A percentile compares a stretch with the other conserved stretches of the same genome.
Conservation (phyloP, 2,888 invertebrate genomes). For the Halocaridina rubra region DNA sequence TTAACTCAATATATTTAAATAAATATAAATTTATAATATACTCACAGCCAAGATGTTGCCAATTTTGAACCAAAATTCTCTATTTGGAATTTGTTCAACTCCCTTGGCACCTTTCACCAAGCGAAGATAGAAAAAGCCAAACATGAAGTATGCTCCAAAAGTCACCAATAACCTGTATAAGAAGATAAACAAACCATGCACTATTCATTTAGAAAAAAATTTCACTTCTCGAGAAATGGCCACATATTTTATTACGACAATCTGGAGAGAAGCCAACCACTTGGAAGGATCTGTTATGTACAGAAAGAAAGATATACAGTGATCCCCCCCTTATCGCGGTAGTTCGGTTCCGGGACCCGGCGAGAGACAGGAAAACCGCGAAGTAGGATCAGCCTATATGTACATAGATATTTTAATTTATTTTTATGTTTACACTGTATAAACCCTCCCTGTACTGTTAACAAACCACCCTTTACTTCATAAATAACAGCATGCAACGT, state of each 20-base stretch:
- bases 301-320: background rate
- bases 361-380: too few relatives aligned
- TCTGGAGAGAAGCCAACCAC: background rate
- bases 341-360: too few relatives aligned
- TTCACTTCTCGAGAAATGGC: too few relatives aligned
- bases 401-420: too few relatives aligned
- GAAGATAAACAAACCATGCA: background rate
- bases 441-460: too few relatives aligned
- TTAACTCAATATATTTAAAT: too few relatives aligned
- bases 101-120: slow-evolving; percentile 58
- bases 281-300: background rate
- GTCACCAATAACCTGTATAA: slow-evolving; percentile 22
- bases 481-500: too few relatives aligned
- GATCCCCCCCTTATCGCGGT: too few relatives aligned
- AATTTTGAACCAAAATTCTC: slow-evolving; percentile 53
- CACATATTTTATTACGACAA: too few relatives aligned
- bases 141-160: slow-evolving; percentile 40
- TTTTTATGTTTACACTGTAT: too few relatives aligned
- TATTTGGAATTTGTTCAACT: slow-evolving; percentile 54
- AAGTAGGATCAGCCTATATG: too few relatives aligned
- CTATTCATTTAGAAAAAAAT: background rate
- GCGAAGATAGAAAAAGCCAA: slow-evolving; percentile 55
- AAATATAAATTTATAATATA: background rate
- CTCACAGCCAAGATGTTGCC: slow-evolving; percentile 56
- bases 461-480: too few relatives aligned